These are phyloP conservation scores for Xerus inauris DNA, from an alignment of 2,113 vertebrate genomes.

Conservation along the genomic window DNA sequence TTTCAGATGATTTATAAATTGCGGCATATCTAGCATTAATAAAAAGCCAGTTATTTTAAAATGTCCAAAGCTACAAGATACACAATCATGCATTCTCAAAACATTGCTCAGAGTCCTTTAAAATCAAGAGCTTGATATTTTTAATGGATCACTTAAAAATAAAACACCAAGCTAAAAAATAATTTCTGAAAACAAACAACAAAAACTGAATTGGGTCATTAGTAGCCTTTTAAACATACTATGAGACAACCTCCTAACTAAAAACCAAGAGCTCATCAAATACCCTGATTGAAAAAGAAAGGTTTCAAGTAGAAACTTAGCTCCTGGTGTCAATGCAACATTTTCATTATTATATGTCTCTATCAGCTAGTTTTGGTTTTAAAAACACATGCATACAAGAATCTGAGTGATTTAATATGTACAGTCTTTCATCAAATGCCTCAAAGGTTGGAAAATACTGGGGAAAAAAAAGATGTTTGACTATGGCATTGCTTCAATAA, in stretches of 20 bases:
- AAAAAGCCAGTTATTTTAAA: constrained; percentile 3
- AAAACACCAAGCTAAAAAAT: constrained; percentile 33
- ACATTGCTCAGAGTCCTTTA: not conserved
- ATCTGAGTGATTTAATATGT: not conserved
- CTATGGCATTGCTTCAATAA: not conserved
- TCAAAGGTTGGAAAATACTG: not conserved
- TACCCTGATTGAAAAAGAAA: not conserved
- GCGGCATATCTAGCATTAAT: not conserved
- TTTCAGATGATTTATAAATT: constrained; percentile 29
- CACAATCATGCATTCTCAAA: constrained; percentile 25
- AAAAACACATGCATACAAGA: not conserved
- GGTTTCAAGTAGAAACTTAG: not conserved
- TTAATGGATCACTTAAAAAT: constrained; percentile 45
- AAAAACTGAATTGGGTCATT: not conserved
- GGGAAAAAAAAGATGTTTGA: not conserved
- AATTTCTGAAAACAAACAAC: constrained; percentile 44
- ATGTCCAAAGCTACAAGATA: constrained; percentile 4
- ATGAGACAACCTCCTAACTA: not conserved
- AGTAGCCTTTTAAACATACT: not conserved
- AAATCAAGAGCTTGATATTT: not conserved
- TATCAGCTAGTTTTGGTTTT: not conserved
- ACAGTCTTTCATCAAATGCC: not conserved
- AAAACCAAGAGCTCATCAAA: constrained; percentile 20
- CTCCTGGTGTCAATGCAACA: not conserved
- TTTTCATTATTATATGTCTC: not conserved